Evolutionary conservation across 2,113 vertebrate species (phyloP).

Genomic region (Ifrita kowaldi): DNA sequence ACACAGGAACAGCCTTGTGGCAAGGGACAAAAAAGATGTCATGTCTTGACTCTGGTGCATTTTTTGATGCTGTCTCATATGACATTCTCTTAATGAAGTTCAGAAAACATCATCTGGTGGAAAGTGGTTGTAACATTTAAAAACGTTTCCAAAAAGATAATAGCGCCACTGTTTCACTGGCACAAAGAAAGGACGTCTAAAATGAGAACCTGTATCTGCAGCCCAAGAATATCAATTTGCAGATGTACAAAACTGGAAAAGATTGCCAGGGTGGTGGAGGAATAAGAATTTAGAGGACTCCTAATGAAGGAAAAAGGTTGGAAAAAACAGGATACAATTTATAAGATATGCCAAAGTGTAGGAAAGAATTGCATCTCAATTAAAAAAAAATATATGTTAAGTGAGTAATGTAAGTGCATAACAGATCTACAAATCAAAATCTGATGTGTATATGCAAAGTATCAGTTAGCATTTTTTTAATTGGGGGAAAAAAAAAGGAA

Average conservation of each 20-base stretch:
- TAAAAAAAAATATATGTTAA: background rate
- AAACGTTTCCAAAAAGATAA: background rate
- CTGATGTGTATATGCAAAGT: background rate
- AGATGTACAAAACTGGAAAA: background rate
- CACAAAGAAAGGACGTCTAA: background rate
- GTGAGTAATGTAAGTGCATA: background rate
- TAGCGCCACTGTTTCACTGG: background rate
- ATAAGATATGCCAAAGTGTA: background rate
- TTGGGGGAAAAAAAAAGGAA: no score
- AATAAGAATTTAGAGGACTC: background rate
- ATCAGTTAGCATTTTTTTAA: background rate
- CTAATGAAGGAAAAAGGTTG: background rate
- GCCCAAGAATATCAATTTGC: background rate
- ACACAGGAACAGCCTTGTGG: background rate
- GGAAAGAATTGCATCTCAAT: background rate
- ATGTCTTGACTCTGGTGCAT: background rate
- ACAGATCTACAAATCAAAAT: background rate
- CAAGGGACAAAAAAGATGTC: background rate
- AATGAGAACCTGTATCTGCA: background rate
- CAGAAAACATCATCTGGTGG: background rate
- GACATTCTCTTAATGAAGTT: background rate
- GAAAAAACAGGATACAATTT: background rate
- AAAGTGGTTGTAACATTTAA: background rate
- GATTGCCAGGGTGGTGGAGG: background rate
- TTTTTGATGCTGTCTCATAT: background rate